Conservation (phyloP, 2,888 invertebrate species). For the Perdita meconis region DNA sequence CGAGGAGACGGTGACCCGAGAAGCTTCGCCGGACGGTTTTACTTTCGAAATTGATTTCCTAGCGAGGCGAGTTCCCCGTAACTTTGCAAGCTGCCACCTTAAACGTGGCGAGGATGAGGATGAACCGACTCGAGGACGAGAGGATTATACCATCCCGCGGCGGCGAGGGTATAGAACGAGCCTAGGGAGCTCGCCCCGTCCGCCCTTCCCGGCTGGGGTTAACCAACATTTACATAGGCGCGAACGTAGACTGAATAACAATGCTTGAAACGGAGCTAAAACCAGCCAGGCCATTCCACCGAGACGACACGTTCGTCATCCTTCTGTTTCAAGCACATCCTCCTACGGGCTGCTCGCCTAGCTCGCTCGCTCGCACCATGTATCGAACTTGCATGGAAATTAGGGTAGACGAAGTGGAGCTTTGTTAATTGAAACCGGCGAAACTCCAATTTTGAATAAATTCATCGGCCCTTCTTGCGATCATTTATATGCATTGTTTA, state of each 20-base stretch:
- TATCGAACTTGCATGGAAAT: constrained; percentile 54
- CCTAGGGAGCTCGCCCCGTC: constrained; percentile 54
- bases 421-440: constrained; percentile 28
- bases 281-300: constrained; percentile 51
- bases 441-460: constrained; percentile 12
- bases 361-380: constrained; percentile 24
- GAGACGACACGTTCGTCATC: constrained; percentile 57
- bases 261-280: constrained; percentile 74
- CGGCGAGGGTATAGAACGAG: constrained; percentile 62
- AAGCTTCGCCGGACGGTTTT: constrained; percentile 24
- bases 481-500: neutral
- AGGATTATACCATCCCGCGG: constrained; percentile 65
- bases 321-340: constrained; percentile 41
- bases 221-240: constrained; percentile 79
- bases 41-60: constrained; percentile 54
- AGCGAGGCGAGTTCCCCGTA: constrained; percentile 13
- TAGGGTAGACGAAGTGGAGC: constrained; percentile 23
- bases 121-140: constrained; percentile 56
- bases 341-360: constrained; percentile 31
- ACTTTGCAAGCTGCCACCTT: constrained; percentile 64
- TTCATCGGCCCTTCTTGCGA: neutral
- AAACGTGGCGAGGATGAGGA: constrained; percentile 64
- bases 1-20: neutral
- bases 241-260: constrained; percentile 77
- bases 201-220: constrained; percentile 65